Evolutionary conservation across 2,797 vertebrate genomes (phyloP).

Genomic region (Tolypeutes matacus): DNA sequence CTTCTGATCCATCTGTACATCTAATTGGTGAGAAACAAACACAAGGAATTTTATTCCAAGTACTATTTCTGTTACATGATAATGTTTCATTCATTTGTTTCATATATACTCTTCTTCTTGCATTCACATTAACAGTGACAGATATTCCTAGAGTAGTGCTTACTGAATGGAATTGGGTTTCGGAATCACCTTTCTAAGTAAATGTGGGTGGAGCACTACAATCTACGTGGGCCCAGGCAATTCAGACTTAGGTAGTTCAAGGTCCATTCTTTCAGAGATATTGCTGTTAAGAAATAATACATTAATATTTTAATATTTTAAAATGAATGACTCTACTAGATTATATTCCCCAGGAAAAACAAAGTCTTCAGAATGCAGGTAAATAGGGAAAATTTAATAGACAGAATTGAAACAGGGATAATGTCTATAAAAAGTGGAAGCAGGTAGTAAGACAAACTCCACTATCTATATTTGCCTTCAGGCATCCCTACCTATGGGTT

Average conservation of each 20-base stretch:
- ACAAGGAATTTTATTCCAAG: background rate
- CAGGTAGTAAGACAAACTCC: slow-evolving; percentile 12
- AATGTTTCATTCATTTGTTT: background rate
- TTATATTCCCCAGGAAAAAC: background rate
- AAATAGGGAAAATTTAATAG: background rate
- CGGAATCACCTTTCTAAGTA: background rate
- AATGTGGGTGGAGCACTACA: background rate
- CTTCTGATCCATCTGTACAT: background rate
- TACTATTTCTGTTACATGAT: background rate
- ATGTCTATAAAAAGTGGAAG: background rate
- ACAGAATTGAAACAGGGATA: background rate
- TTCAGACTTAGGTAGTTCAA: background rate
- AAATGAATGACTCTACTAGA: background rate
- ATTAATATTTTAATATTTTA: background rate
- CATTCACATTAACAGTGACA: background rate
- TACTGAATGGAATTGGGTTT: background rate
- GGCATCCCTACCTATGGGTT: background rate
- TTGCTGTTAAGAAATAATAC: background rate
- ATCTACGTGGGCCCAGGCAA: background rate
- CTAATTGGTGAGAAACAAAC: background rate
- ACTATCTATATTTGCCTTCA: background rate
- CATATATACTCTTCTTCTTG: background rate
- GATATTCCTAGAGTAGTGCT: background rate
- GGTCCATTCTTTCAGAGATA: background rate
- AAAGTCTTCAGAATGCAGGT: background rate